These are phyloP conservation scores for Plecturocebus donacophilus DNA, from an alignment of 2,113 vertebrate genomes.

Conservation along the genomic window DNA sequence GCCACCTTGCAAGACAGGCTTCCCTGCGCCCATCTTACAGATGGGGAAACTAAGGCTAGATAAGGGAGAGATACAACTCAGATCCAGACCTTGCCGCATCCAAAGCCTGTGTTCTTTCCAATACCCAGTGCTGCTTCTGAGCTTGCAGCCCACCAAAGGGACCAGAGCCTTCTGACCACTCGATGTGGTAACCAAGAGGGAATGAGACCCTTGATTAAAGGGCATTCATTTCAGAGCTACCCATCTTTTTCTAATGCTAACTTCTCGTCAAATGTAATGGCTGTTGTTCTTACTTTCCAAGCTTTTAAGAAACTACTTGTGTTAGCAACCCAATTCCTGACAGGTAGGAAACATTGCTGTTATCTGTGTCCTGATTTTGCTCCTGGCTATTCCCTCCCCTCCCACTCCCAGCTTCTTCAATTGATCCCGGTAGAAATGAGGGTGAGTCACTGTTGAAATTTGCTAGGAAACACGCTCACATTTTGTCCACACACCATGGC, in stretches of 20 bases:
- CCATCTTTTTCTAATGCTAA: neutral
- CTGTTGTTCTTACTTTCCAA: neutral
- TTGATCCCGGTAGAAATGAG: neutral
- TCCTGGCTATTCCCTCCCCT: neutral
- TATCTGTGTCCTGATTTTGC: neutral
- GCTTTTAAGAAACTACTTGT: neutral
- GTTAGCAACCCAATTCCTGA: neutral
- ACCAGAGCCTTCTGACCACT: neutral
- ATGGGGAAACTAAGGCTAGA: neutral
- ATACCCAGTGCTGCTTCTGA: neutral
- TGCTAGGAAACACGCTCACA: constrained; percentile 12
- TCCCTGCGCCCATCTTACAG: neutral
- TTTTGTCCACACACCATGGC: constrained; percentile 32
- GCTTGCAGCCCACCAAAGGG: neutral
- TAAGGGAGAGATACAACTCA: neutral
- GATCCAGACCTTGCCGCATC: neutral
- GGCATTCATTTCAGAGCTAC: neutral
- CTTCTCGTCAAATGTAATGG: neutral
- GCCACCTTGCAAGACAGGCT: neutral
- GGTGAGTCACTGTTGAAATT: constrained; percentile 49
- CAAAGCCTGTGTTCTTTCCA: neutral
- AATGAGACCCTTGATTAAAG: neutral
- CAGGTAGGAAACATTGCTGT: neutral
- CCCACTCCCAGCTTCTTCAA: neutral
- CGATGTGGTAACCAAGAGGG: neutral